phyloP scores from a whole-genome alignment of 1,140 invertebrate species.

The Meteorus sp. region DNA sequence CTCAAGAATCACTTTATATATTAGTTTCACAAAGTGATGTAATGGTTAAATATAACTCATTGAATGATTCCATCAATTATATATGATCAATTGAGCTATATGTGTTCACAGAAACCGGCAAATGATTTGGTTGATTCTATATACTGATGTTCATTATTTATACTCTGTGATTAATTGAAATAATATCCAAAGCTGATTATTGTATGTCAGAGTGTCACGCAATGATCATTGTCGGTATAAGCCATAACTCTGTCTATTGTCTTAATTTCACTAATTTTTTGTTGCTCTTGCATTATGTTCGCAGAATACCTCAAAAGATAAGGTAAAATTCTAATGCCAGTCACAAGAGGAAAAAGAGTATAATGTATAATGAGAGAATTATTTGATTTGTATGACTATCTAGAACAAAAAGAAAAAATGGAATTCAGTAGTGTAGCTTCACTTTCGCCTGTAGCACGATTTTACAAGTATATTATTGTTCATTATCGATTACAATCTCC shows the following conservation, averaged over 20 bases:
- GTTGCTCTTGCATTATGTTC: slow-evolving; percentile 54
- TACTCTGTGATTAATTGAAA: too few species aligned
- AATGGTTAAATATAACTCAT: too few species aligned
- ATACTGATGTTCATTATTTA: too few species aligned
- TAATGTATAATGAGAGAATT: slow-evolving; percentile 11
- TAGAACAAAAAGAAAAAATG: slow-evolving; percentile 2
- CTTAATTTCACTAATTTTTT: slow-evolving; percentile 42
- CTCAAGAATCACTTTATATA: background rate
- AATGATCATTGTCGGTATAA: slow-evolving; percentile 4
- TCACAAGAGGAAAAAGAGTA: slow-evolving; percentile 18
- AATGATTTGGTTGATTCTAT: too few species aligned
- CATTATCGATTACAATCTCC: background rate
- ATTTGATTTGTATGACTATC: slow-evolving; percentile 25
- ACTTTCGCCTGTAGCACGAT: slow-evolving; percentile 15
- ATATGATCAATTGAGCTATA: too few species aligned
- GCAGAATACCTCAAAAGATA: slow-evolving; percentile 56
- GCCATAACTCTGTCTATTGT: slow-evolving; percentile 23
- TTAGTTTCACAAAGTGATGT: too few species aligned
- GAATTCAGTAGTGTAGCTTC: slow-evolving; percentile 14
- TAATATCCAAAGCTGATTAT: background rate
- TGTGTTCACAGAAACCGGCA: too few species aligned
- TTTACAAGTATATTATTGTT: background rate
- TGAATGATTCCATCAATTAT: too few species aligned
- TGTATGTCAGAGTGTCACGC: background rate
- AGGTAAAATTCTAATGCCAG: slow-evolving; percentile 50